These are phyloP conservation scores for Euglossa dilemma DNA, from an alignment of 1,140 invertebrate species.

Conservation along the genomic window DNA sequence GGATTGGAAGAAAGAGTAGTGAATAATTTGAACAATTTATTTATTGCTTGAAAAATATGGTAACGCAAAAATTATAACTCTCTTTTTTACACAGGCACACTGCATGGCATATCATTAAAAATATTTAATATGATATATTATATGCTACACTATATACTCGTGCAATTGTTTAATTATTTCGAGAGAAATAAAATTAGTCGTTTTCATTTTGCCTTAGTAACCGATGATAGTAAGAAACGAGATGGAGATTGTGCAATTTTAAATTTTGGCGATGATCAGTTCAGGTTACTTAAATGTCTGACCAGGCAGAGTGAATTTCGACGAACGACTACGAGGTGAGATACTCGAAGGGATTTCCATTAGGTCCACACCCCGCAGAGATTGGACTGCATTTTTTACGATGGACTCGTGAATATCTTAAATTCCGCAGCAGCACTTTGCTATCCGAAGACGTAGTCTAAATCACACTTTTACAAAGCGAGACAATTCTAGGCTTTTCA, in stretches of 20 bases:
- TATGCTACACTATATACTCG: no score
- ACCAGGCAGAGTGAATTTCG: conserved; percentile 37
- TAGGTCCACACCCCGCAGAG: conserved; percentile 54
- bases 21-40: no score
- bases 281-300: conserved; percentile 42
- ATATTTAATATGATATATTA: no score
- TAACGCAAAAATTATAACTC: no score
- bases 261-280: conserved; percentile 45
- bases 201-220: conserved; percentile 18
- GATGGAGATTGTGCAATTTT: background rate
- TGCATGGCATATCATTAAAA: no score
- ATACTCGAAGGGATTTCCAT: conserved; percentile 58
- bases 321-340: conserved; percentile 28
- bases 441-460: conserved; percentile 10
- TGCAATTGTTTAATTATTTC: no score
- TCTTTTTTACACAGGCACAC: no score
- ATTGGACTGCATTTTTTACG: conserved; percentile 73
- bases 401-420: conserved; percentile 71
- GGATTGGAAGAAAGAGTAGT: no score
- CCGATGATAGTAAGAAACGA: conserved; percentile 18
- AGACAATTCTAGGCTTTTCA: conserved; percentile 7
- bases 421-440: conserved; percentile 26
- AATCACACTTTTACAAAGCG: conserved; percentile 13
- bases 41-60: no score
- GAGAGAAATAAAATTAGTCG: background rate